Conservation (phyloP, 2,888 invertebrate species). For the Agriotes lineatus region DNA sequence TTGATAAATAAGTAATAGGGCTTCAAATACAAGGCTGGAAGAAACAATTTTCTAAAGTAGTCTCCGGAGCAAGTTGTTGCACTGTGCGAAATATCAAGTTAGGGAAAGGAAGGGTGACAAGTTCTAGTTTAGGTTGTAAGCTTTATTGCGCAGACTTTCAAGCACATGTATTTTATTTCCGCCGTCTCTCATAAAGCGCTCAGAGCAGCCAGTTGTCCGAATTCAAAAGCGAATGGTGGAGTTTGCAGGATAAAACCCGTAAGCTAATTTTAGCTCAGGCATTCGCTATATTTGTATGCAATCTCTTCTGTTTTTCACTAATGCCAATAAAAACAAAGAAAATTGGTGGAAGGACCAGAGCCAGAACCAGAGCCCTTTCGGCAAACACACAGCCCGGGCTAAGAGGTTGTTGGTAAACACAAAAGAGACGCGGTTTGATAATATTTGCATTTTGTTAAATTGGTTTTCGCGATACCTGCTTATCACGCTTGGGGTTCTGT, state of each 20-base stretch:
- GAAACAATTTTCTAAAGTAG: conserved; percentile 13
- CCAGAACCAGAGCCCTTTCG: background rate
- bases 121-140: background rate
- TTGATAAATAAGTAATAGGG: conserved; percentile 7
- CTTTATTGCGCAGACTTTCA: background rate
- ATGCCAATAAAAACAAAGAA: conserved; percentile 9
- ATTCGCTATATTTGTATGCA: conserved; percentile 2
- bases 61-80: background rate
- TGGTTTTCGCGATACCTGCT: conserved; percentile 48
- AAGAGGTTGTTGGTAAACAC: conserved; percentile 27
- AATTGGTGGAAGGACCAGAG: conserved; percentile 9
- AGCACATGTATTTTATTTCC: too few relatives aligned
- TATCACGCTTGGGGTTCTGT: conserved; percentile 25
- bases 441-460: conserved; percentile 48
- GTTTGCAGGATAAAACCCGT: too few relatives aligned
- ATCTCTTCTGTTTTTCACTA: conserved; percentile 12
- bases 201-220: too few relatives aligned
- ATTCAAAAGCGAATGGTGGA: too few relatives aligned
- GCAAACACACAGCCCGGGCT: conserved; percentile 19
- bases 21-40: background rate
- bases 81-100: background rate
- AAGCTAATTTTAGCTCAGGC: too few relatives aligned
- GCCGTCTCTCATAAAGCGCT: too few relatives aligned
- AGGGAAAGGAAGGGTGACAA: background rate
- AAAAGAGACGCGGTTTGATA: conserved; percentile 28